Base-by-base conservation (phyloP, 2,797 vertebrate species). In the Chaetodon trifasciatus region DNA sequence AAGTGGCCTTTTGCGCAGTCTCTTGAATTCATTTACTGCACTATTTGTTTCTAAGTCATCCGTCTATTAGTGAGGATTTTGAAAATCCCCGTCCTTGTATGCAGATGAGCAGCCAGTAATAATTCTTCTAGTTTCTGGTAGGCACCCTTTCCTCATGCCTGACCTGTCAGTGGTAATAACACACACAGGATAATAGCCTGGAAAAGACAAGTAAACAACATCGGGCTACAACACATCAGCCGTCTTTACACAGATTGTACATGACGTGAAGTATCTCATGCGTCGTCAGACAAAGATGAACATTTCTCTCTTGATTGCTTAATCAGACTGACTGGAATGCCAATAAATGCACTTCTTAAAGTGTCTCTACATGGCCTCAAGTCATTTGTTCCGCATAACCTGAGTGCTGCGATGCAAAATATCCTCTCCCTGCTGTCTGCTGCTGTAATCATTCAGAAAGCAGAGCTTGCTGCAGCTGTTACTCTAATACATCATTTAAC, bases 121-220 rank as follows among this genome's bases (percentile, higher is more conserved):
- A 63, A 68, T 74, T 37, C 23, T 49, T 35, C 16, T 8, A 39
- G 35, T 52, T 50, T 78, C 46, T 63, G 8, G 42, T 42, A 70
- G 69, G 10, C 44, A 24, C 61, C 21, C 23, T 78, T 61, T 86
- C 44, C 57, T 85, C 57, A 44, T 81, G 68, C 68, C 78, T 76
- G 60, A 78, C 72, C 44, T 78, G 69, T 70, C 46, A 62, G 37
- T 35, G 2, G 4, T 70, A 52, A 84, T 70, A 50, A 84, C 52
- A 44, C 5, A 7, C 9, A 50, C 40, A 47, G 6, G 12, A 28
- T 58, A 82, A 53, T 13, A 32, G 40, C 32, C 56, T 70, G 55
- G 63, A 70, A 79, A 67, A 32, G 58, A 53, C 61, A 39, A 57
- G 62, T 46, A 52, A 57, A 53, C 68, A 47, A 69, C 15, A 66